phyloP scores from a whole-genome alignment of 2,888 invertebrate genomes.

The Ochropleura plecta region DNA sequence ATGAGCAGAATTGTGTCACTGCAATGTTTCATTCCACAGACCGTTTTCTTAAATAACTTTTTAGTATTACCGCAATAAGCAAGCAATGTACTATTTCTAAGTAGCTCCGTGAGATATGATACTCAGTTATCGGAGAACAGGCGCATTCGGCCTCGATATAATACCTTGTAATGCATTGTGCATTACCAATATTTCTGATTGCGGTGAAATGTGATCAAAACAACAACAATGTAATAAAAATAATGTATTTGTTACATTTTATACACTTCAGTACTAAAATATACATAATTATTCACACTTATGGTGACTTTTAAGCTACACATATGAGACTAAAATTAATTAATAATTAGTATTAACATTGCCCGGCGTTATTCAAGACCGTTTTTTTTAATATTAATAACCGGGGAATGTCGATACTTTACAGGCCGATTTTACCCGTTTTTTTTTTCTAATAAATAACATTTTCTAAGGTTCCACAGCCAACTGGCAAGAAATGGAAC shows the following conservation, averaged over 20 bases:
- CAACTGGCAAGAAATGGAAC: neutral
- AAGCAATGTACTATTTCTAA: conserved; percentile 25
- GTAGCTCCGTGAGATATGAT: conserved; percentile 55
- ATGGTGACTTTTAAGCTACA: conserved; percentile 43
- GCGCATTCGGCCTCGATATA: conserved; percentile 51
- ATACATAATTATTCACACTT: conserved; percentile 50
- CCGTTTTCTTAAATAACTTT: conserved; percentile 11
- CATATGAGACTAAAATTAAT: conserved; percentile 28
- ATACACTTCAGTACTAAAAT: conserved; percentile 62
- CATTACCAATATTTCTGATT: conserved; percentile 62
- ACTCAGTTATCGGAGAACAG: conserved; percentile 51
- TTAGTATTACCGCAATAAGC: neutral
- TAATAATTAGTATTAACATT: conserved; percentile 34
- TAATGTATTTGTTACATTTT: conserved; percentile 67
- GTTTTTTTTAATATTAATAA: neutral
- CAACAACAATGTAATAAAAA: conserved; percentile 63
- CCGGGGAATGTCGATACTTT: conserved; percentile 16
- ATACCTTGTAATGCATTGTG: conserved; percentile 42
- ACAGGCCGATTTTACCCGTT: neutral
- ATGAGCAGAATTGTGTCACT: neutral
- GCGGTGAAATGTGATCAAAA: conserved; percentile 72
- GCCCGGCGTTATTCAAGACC: neutral
- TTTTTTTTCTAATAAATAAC: neutral
- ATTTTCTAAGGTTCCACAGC: neutral
- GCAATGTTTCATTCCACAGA: neutral